A percentile compares a stretch with the other conserved stretches of the same genome.
phyloP scores from a whole-genome alignment of 2,113 vertebrate genomes.

The Pholis gunnellus region DNA sequence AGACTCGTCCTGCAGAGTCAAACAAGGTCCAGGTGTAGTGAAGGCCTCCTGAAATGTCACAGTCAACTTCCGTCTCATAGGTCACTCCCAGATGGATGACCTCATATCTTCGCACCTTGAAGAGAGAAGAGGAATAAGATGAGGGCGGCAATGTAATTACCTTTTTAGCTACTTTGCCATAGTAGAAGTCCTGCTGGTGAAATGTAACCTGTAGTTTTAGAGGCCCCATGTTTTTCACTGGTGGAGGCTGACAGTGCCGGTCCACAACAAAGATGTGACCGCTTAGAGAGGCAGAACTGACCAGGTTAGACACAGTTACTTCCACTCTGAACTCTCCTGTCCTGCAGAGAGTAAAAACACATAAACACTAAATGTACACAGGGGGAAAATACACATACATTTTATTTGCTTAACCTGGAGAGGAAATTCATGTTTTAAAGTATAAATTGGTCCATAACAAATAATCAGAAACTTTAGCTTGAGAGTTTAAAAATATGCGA shows the following conservation, averaged over 20 bases:
- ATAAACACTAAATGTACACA: not conserved
- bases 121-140: not conserved
- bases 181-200: not conserved
- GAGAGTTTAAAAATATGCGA: not conserved
- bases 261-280: constrained; percentile 84
- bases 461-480: not conserved
- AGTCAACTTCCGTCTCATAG: constrained; percentile 82
- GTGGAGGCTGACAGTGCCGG: constrained; percentile 85
- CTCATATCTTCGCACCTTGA: constrained; percentile 83
- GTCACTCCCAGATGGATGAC: constrained; percentile 82
- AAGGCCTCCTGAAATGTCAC: constrained; percentile 81
- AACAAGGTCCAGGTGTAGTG: constrained; percentile 84
- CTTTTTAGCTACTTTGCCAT: not conserved
- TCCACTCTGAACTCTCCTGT: constrained; percentile 83
- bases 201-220: constrained; percentile 84
- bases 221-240: constrained; percentile 88
- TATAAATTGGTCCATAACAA: not conserved
- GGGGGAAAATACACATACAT: not conserved
- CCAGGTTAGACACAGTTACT: constrained; percentile 82
- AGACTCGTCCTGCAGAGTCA: constrained; percentile 53
- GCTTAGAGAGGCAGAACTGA: constrained; percentile 83
- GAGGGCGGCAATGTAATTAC: not conserved
- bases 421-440: not conserved
- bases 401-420: not conserved
- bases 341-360: constrained; percentile 67